Percentiles rank a stretch among this genome's conserved stretches.
Conservation (phyloP, 2,888 invertebrate species). For the Tiphia femorata region DNA sequence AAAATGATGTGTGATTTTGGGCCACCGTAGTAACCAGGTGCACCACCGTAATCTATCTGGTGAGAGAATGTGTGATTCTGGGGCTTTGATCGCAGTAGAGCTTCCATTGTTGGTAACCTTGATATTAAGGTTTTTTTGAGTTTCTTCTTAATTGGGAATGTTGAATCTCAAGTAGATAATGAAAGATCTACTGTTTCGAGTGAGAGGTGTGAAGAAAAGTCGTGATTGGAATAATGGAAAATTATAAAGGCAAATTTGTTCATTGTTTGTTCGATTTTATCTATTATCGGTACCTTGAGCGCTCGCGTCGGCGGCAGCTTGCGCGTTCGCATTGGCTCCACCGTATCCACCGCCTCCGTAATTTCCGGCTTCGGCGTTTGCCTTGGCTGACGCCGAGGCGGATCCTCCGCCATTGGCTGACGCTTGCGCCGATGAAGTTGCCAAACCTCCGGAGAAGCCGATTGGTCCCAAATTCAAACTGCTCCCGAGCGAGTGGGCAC, state of each 20-base stretch:
- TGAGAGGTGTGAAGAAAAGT: too few relatives aligned
- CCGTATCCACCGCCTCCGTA: conserved; percentile 22
- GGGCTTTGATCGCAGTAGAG: too few relatives aligned
- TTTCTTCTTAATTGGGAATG: too few relatives aligned
- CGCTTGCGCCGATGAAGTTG: conserved; percentile 47
- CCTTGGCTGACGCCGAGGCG: conserved; percentile 31
- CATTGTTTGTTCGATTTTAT: not conserved
- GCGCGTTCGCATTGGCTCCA: conserved; percentile 28
- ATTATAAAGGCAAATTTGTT: too few relatives aligned
- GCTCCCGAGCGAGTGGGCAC: conserved; percentile 41
- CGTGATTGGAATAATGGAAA: too few relatives aligned
- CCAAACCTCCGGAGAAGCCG: conserved; percentile 44
- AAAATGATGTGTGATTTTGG: not conserved
- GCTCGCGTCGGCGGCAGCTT: conserved; percentile 23
- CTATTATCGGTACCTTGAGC: conserved; percentile 32
- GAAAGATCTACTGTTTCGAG: too few relatives aligned
- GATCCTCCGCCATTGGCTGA: conserved; percentile 36
- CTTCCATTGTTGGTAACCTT: too few relatives aligned
- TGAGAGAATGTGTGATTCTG: too few relatives aligned
- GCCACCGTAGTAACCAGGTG: not conserved
- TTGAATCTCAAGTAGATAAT: too few relatives aligned
- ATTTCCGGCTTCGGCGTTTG: conserved; percentile 30
- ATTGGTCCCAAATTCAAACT: conserved; percentile 54
- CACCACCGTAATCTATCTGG: too few relatives aligned
- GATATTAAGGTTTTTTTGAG: too few relatives aligned